Percentiles rank a stretch among this genome's conserved stretches.
Conservation (phyloP, 2,797 vertebrate species). For the Lophotriccus pileatus region DNA sequence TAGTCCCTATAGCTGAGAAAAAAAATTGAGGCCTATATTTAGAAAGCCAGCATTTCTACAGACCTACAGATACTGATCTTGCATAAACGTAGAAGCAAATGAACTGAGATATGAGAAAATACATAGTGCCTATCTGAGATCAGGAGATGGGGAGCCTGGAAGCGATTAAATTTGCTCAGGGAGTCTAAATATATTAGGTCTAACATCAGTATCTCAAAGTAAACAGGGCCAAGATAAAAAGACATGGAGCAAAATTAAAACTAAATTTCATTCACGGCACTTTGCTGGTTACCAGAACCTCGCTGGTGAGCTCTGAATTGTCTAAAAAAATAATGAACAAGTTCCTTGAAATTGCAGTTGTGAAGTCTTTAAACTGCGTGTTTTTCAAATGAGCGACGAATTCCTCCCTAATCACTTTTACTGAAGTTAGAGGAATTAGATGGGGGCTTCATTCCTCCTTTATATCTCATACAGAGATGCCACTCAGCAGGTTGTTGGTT, state of each 20-base stretch:
- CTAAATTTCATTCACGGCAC: neutral
- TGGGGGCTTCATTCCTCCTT: neutral
- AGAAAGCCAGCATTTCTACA: constrained; percentile 37
- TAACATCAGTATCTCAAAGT: constrained; percentile 22
- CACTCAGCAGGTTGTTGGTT: neutral
- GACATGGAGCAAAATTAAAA: neutral
- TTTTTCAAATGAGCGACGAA: neutral
- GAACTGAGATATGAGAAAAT: constrained; percentile 53
- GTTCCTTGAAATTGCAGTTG: neutral
- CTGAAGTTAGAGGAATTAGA: neutral
- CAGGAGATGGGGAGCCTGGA: constrained; percentile 29
- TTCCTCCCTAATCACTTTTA: neutral
- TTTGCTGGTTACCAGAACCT: neutral
- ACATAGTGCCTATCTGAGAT: constrained; percentile 36
- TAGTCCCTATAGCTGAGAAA: neutral
- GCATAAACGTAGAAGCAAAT: constrained; percentile 55
- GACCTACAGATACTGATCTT: constrained; percentile 41
- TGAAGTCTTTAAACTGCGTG: neutral
- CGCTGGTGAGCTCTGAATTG: neutral
- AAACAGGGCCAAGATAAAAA: constrained; percentile 30
- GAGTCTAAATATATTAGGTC: constrained; percentile 4
- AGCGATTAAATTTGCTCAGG: constrained; percentile 20
- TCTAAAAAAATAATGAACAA: neutral
- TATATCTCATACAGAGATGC: neutral
- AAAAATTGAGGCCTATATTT: constrained; percentile 1